Evolutionary conservation across 1,140 invertebrate genomes (phyloP), one percentile per base, ranked within the genome.

Genomic region (Amphibalanus amphitrite): DNA sequence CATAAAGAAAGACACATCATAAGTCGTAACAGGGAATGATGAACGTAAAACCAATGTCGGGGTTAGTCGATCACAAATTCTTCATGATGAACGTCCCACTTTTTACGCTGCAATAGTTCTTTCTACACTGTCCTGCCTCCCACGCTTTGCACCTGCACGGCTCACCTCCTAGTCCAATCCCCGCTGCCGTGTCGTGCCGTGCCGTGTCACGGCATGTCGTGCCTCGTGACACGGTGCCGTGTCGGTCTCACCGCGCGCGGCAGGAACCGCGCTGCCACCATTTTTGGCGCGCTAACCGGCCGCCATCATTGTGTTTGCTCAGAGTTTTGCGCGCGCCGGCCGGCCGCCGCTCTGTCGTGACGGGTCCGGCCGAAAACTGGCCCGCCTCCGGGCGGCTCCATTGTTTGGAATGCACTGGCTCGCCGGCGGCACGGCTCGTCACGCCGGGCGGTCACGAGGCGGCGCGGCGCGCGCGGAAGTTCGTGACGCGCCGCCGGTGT

Each of bases 301-400:
- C 47, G 47, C 47, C 47, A 59, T 59, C 47, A 59, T 59, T 59
- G 47, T 59, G 47, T 59, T 59, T 59, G 47, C 47, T 59, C 47
- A 59, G 47, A 59, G 13, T 59, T 59, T 59, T 59, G 47, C 47
- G 47, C 47, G 47, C 47, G 47, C 47, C 47, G 47, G 47, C 47
- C 47, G 47, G 6, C 47, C 10, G 6, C 1, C 6, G 47, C 6
- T 1, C 47, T 59, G 47, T 59, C 47, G 47, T 59, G 47, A 59
- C 47, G 10, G 47, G 6, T 1, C 13, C 47, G 10, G 47, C 47
- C 47, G 47, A 59, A 59, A 59, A 59, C 10, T 59, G 10, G 47
- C 10, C 13, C 47, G 47, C 6, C 17, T 8, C 47, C 10, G 47
- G 10, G 1, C 47, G 17, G 47, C 47, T 23, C 47, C 47, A 59